Evolutionary conservation across 2,113 vertebrate genomes (phyloP).

Genomic region (Pipra filicauda): DNA sequence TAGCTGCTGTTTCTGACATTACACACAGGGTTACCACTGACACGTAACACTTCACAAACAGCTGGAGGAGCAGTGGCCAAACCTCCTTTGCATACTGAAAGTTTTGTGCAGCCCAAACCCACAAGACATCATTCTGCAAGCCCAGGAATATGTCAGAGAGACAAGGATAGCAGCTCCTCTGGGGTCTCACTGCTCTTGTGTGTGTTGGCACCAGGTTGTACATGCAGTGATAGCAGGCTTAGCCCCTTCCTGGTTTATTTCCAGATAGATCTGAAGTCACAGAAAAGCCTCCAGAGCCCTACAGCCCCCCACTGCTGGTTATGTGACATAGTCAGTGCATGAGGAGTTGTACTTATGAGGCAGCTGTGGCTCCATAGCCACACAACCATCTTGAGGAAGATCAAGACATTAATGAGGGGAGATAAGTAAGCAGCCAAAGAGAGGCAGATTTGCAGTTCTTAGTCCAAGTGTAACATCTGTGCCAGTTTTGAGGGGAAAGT

Average conservation of each 20-base stretch:
- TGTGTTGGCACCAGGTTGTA: background rate
- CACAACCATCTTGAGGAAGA: background rate
- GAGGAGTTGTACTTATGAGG: background rate
- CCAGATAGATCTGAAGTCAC: background rate
- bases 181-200: background rate
- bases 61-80: constrained; percentile 29
- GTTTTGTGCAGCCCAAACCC: background rate
- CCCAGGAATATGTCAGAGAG: background rate
- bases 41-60: background rate
- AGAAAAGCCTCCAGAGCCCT: background rate
- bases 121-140: background rate
- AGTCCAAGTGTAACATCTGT: background rate
- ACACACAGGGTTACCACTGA: background rate
- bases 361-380: background rate
- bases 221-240: background rate
- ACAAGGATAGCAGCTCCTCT: background rate
- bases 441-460: background rate
- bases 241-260: background rate
- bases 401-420: background rate
- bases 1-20: constrained; percentile 45
- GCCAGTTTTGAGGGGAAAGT: background rate
- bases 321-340: background rate
- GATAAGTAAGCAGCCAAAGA: background rate
- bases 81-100: background rate
- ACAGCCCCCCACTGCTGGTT: background rate